Percentiles rank a stretch among this genome's conserved stretches.
Evolutionary conservation across 1,140 invertebrate genomes (phyloP).

Genomic region (Cyclargus thomasi): DNA sequence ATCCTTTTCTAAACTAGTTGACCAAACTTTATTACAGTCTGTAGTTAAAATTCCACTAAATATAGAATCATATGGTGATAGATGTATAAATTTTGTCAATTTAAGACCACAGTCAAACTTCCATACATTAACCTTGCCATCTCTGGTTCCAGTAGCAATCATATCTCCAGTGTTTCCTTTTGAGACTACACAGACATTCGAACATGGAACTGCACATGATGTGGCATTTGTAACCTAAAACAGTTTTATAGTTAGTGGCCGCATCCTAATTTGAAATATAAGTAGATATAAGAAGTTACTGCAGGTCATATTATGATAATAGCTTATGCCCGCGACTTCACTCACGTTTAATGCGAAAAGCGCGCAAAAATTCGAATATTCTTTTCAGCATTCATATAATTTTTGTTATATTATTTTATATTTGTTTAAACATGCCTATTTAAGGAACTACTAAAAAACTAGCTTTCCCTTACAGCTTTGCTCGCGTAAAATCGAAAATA

Average conservation of each 20-base stretch:
- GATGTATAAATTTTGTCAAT: conserved; percentile 62
- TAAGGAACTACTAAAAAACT: too few relatives aligned
- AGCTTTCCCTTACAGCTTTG: too few relatives aligned
- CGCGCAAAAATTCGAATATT: too few relatives aligned
- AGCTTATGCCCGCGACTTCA: too few relatives aligned
- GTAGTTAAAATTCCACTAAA: conserved; percentile 63
- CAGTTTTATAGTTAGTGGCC: background rate
- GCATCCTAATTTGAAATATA: too few relatives aligned
- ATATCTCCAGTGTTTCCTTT: conserved; percentile 80
- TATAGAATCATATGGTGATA: conserved; percentile 65
- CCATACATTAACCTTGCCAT: conserved; percentile 79
- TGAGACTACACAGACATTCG: conserved; percentile 73
- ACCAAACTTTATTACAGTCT: conserved; percentile 69
- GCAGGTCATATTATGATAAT: conserved; percentile 18
- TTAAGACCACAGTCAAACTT: conserved; percentile 84
- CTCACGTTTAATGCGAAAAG: too few relatives aligned
- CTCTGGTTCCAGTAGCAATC: conserved; percentile 79
- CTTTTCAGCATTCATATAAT: too few relatives aligned
- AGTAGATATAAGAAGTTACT: too few relatives aligned
- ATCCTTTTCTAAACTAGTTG: conserved; percentile 64
- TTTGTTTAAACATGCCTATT: too few relatives aligned
- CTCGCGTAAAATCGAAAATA: too few relatives aligned
- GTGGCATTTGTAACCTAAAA: conserved; percentile 87
- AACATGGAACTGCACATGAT: conserved; percentile 82
- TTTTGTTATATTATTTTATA: too few relatives aligned